Evolutionary conservation across 2,113 vertebrate genomes (phyloP).

Genomic region (Taurulus bubalis): DNA sequence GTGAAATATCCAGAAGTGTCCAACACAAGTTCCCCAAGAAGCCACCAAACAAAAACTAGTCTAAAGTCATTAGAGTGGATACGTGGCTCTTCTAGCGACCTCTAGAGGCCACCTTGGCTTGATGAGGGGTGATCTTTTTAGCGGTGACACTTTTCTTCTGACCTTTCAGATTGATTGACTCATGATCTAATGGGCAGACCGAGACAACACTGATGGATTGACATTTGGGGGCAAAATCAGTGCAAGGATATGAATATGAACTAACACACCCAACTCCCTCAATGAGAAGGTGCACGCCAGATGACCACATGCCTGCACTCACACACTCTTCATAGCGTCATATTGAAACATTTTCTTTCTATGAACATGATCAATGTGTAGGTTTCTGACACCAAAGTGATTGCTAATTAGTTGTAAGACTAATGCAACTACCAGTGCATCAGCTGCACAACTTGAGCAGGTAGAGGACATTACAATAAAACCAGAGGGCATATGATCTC

Average conservation of each 20-base stretch:
- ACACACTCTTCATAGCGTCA: not conserved
- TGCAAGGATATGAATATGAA: not conserved
- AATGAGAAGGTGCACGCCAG: not conserved
- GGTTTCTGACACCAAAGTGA: not conserved
- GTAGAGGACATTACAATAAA: not conserved
- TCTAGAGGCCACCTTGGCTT: slow-evolving; percentile 25
- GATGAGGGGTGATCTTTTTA: no score
- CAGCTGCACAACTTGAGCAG: not conserved
- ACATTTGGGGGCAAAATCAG: not conserved
- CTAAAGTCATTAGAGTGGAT: not conserved
- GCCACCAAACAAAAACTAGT: not conserved
- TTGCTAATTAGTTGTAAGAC: not conserved
- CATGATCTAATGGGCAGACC: not conserved
- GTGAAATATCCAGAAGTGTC: not conserved
- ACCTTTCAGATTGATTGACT: not conserved
- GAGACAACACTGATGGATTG: not conserved
- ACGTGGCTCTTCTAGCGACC: not conserved
- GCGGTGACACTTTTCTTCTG: no score
- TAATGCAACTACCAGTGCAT: not conserved
- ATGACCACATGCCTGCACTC: not conserved
- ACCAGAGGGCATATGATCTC: not conserved
- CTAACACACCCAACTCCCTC: not conserved
- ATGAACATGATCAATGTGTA: not conserved
- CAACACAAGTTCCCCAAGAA: not conserved
- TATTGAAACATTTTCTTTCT: not conserved